A percentile compares a stretch with the other conserved stretches of the same genome.
Evolutionary conservation across 23 tunicate genomes (phyloP).

Genomic region (Halocynthia aurantium): DNA sequence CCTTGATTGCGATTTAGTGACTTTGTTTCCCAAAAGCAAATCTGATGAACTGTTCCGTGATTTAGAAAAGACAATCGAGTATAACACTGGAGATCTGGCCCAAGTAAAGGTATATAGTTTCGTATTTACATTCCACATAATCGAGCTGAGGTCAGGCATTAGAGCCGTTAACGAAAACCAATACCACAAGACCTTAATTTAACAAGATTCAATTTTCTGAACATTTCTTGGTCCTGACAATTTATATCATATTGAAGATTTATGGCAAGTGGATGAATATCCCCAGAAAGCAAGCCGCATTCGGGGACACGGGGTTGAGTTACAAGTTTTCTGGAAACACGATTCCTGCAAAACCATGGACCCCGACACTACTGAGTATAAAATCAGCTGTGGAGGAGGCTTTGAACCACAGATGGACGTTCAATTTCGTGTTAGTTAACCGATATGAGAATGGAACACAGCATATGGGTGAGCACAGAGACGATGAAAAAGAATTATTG

Average conservation of each 20-base stretch:
- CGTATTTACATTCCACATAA: no score
- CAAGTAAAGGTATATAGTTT: constrained; percentile 21
- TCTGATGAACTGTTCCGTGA: constrained; percentile 27
- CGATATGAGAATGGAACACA: constrained; percentile 45
- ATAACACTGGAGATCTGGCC: constrained; percentile 38
- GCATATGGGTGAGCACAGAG: constrained; percentile 71
- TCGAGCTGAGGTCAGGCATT: no score
- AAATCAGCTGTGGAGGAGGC: constrained; percentile 30
- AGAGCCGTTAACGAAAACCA: background rate
- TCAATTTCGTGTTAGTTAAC: constrained; percentile 51
- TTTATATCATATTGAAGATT: background rate
- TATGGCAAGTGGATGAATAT: constrained; percentile 43
- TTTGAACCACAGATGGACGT: constrained; percentile 14
- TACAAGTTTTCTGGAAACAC: constrained; percentile 50
- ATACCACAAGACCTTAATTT: background rate
- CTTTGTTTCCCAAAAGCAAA: constrained; percentile 11
- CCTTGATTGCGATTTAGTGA: constrained; percentile 12
- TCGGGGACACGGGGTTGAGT: constrained; percentile 19
- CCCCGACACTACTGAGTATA: constrained; percentile 12
- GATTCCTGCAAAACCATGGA: constrained; percentile 48
- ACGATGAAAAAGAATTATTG: constrained; percentile 45
- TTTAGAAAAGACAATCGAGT: constrained; percentile 25
- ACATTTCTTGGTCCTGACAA: background rate
- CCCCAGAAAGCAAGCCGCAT: constrained; percentile 54
- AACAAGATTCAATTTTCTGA: background rate